Conservation (phyloP, 2,888 invertebrate genomes). For the Protophormia terraenovae region DNA sequence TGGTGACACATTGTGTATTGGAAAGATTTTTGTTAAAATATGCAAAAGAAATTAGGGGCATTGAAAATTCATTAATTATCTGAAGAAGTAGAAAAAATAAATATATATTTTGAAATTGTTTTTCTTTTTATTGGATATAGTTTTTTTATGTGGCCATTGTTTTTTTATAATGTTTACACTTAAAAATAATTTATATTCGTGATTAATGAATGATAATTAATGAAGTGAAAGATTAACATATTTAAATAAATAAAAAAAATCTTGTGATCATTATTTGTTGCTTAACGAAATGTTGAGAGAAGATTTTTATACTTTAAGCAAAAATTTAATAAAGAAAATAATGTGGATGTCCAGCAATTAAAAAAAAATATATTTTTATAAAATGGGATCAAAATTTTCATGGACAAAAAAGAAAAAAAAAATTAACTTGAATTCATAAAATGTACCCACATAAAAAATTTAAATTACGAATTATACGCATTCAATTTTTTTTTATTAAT, state of each 20-base stretch:
- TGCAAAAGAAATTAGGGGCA: slow-evolving; percentile 1
- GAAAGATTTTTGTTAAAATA: slow-evolving; percentile 13
- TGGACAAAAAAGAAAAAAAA: too few species aligned
- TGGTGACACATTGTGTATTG: slow-evolving; percentile 47
- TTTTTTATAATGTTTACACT: neutral
- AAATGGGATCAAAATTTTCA: too few species aligned
- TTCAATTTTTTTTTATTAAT: too few species aligned
- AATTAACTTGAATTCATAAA: too few species aligned
- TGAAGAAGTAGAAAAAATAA: too few species aligned
- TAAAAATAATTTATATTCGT: slow-evolving; percentile 10
- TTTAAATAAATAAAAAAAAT: neutral
- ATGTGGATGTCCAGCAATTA: too few species aligned
- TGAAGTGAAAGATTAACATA: slow-evolving; percentile 17
- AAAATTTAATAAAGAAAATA: too few species aligned
- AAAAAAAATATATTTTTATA: too few species aligned
- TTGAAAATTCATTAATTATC: slow-evolving; percentile 42
- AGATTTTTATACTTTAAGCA: neutral
- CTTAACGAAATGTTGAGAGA: neutral
- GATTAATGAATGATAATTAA: slow-evolving; percentile 48
- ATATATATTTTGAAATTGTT: slow-evolving; percentile 8
- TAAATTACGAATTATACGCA: too few species aligned
- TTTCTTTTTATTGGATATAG: neutral
- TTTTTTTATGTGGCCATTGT: neutral
- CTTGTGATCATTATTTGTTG: neutral
- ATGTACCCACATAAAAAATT: too few species aligned